Base-by-base conservation (phyloP, 2,797 vertebrate genomes). In the Ceryle rudis region DNA sequence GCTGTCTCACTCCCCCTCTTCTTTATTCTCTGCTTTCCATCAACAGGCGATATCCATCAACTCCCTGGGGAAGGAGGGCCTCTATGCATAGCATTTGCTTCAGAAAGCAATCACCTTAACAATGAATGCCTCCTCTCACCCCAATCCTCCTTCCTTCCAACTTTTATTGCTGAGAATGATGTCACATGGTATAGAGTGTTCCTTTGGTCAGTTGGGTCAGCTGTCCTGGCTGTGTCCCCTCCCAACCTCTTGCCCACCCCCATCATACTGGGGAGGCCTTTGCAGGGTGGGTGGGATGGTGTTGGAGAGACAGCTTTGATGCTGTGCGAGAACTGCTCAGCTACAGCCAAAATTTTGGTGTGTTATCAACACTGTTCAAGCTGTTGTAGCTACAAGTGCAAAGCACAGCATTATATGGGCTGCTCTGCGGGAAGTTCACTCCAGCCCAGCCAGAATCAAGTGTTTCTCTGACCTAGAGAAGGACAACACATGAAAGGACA, bases 111-210 rank as follows among this genome's bases (percentile, higher is more conserved):
- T 22, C n/a, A 22, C 55, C n/a, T 33, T 29, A n/a, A 70, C 15
- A 61, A 69, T 1, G 5, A 37, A 52, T 23, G 28, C 23, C 19
- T 54, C 23, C 29, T 55, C 12, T 20, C 29, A 64, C 8, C 6
- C 8, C 2, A 16, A 11, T 20, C 29, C 41, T 70, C 20, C 29
- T 62, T 70, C 54, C 47, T 17, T 39, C 5, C 23, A 29, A 23
- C 19, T 54, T 55, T 57, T 55, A 9, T 25, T 31, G 37, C 26
- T 62, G 39, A 71, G 17, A 31, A 25, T 26, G 13, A 62, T 19
- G 1, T 51, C 31, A 49, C 9, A 29, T 10, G 44, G 35, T 28
- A 13, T 23, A 3, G 5, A 2, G 3, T 14, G 6, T 25, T 37
- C 37, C 46, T 81, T 31, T 39, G 17, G 18, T 61, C 23, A 39